These are phyloP conservation scores for Drosophila kambysellisi DNA, from an alignment of 2,888 invertebrate species.

Conservation along the genomic window DNA sequence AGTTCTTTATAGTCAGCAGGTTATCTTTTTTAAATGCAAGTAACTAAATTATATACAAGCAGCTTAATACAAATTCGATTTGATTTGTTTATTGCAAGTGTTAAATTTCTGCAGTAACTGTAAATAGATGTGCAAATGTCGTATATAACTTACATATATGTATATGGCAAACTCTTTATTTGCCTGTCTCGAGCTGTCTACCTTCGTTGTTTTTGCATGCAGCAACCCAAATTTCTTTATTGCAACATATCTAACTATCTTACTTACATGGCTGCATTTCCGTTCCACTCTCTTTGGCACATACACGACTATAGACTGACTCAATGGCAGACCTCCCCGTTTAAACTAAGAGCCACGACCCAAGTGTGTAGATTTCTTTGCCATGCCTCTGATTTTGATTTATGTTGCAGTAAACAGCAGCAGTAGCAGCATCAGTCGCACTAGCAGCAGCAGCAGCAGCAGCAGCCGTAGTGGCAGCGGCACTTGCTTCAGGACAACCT, in stretches of 20 bases:
- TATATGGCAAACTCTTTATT: constrained; percentile 35
- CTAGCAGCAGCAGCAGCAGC: constrained; percentile 23
- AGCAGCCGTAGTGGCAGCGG: constrained; percentile 39
- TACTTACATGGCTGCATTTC: constrained; percentile 67
- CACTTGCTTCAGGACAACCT: constrained; percentile 61
- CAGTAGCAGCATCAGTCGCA: constrained; percentile 36
- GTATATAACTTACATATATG: constrained; percentile 17
- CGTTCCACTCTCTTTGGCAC: constrained; percentile 35
- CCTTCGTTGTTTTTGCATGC: constrained; percentile 23
- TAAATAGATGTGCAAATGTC: neutral
- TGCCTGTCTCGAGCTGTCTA: constrained; percentile 42
- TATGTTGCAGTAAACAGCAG: constrained; percentile 73
- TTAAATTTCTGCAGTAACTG: constrained; percentile 12
- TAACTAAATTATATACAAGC: neutral
- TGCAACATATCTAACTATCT: constrained; percentile 64
- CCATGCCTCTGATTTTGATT: constrained; percentile 74
- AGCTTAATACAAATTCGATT: neutral
- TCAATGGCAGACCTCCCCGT: neutral
- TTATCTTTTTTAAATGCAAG: too few relatives aligned
- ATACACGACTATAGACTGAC: neutral
- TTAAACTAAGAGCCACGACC: constrained; percentile 27
- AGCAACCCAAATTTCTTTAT: constrained; percentile 64
- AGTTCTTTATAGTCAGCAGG: neutral
- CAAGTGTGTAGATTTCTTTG: constrained; percentile 52
- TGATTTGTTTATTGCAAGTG: neutral